phyloP scores from a whole-genome alignment of 2,888 invertebrate species.

The Hermaeophaga mercurialis region DNA sequence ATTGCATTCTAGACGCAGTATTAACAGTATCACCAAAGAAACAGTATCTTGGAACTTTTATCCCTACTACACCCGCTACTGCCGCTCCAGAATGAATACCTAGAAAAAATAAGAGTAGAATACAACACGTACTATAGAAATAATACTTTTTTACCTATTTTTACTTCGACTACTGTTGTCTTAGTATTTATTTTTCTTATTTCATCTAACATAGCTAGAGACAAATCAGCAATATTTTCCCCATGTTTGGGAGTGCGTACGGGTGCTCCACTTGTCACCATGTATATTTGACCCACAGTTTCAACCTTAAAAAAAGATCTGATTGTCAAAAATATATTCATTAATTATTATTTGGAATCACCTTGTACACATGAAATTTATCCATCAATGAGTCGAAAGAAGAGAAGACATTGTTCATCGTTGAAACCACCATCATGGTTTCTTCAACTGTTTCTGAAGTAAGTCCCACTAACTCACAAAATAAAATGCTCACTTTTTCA shows the following conservation, averaged over 20 bases:
- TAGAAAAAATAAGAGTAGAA: slow-evolving; percentile 44
- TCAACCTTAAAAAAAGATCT: slow-evolving; percentile 74
- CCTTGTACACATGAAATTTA: slow-evolving; percentile 84
- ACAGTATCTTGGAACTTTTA: slow-evolving; percentile 84
- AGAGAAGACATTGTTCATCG: slow-evolving; percentile 83
- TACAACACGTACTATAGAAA: slow-evolving; percentile 1
- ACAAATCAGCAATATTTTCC: slow-evolving; percentile 75
- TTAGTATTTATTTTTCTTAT: slow-evolving; percentile 66
- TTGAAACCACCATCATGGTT: slow-evolving; percentile 77
- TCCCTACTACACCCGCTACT: slow-evolving; percentile 85
- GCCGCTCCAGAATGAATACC: slow-evolving; percentile 87
- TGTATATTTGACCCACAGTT: slow-evolving; percentile 86
- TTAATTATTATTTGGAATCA: too few relatives aligned
- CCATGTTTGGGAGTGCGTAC: slow-evolving; percentile 76
- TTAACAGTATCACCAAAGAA: slow-evolving; percentile 92
- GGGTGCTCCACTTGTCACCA: slow-evolving; percentile 88
- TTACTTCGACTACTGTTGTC: slow-evolving; percentile 62
- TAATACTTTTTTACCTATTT: slow-evolving; percentile 62
- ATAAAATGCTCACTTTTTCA: slow-evolving; percentile 75
- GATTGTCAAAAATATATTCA: too few relatives aligned
- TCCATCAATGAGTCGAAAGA: slow-evolving; percentile 83
- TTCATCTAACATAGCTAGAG: slow-evolving; percentile 72
- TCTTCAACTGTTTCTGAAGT: slow-evolving; percentile 63
- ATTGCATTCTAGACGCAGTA: slow-evolving; percentile 89
- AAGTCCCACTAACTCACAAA: slow-evolving; percentile 70